Conservation (phyloP, 1,140 invertebrate species). For the Dreissena polymorpha region DNA sequence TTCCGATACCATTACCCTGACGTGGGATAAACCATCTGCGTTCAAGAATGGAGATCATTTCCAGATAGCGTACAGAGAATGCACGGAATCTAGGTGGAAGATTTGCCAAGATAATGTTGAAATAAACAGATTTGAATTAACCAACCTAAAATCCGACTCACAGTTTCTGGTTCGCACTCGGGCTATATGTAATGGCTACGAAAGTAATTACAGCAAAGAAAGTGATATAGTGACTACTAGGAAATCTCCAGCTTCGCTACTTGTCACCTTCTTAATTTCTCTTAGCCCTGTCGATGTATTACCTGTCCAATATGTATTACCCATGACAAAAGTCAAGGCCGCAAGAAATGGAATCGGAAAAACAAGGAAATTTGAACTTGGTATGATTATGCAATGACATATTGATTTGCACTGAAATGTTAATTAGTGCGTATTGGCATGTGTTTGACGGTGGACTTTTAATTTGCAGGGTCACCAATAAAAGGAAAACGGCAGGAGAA, state of each 20-base stretch:
- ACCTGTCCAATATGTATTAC: neutral
- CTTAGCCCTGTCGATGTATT: neutral
- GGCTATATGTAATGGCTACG: neutral
- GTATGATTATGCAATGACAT: neutral
- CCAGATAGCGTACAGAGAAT: neutral
- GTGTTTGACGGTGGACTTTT: neutral
- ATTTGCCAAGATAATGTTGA: neutral
- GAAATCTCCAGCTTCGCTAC: neutral
- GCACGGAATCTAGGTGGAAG: neutral
- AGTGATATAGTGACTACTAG: neutral
- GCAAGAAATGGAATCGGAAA: neutral
- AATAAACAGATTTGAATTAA: neutral
- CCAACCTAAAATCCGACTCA: neutral
- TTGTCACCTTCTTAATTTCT: neutral
- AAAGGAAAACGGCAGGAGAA: slow-evolving; percentile 13
- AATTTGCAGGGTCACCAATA: neutral
- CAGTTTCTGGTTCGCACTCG: neutral
- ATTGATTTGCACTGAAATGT: neutral
- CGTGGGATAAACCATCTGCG: neutral
- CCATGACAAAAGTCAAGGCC: neutral
- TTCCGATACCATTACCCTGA: neutral
- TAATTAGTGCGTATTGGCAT: neutral
- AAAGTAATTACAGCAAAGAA: neutral
- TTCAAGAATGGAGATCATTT: neutral
- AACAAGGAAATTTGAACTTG: neutral